Base-by-base conservation (phyloP, 2,113 vertebrate genomes). In the Pholis gunnellus region DNA sequence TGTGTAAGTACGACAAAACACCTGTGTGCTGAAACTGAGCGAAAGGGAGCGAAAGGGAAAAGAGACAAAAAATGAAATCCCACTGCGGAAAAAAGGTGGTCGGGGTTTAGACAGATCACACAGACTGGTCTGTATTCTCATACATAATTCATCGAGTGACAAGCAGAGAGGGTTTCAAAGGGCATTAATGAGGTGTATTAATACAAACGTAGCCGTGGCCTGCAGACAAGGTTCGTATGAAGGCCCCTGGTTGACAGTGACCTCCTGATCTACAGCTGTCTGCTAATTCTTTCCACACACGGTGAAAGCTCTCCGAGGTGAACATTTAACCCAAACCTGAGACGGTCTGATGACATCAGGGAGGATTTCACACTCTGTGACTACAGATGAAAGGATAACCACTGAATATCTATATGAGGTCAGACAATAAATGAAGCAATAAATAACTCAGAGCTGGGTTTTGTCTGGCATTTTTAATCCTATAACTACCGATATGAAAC, bases 121-220 rank as follows among this genome's bases (percentile, higher is more conserved):
- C 78, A 75, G 29, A 72, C 68, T 54, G 75, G 69, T 84, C 67
- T 68, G 65, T 78, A 4, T 85, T 77, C 88, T 75, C 88, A 93
- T 92, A 78, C 83, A 89, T 89, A 76, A 93, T 91, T 92, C 87
- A 93, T 82, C 0, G 18, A 54, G 72, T 63, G 76, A 79, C 87
- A 54, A 46, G 81, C 85, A 78, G 81, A 69, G 83, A 63, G 67
- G 66, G 31, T 88, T 94, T 93, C 93, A 94, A 85, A 93, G 84
- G 84, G 85, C 87, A 87, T 90, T 92, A 91, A 91, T 92, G 86
- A 92, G 87, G 71, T 72, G 75, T 78, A 81, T 75, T 68, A 65
- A 81, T 79, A 85, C 79, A 76, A 18, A 78, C 61, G 64, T 22
- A 14, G 46, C 72, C 54, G 75, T 36, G 72, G 82, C 84, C 84